Percentiles rank a stretch among this genome's conserved stretches.
These are phyloP conservation scores for Stratiolaelaps scimitus DNA, from an alignment of 1,140 invertebrate genomes.

Conservation along the genomic window DNA sequence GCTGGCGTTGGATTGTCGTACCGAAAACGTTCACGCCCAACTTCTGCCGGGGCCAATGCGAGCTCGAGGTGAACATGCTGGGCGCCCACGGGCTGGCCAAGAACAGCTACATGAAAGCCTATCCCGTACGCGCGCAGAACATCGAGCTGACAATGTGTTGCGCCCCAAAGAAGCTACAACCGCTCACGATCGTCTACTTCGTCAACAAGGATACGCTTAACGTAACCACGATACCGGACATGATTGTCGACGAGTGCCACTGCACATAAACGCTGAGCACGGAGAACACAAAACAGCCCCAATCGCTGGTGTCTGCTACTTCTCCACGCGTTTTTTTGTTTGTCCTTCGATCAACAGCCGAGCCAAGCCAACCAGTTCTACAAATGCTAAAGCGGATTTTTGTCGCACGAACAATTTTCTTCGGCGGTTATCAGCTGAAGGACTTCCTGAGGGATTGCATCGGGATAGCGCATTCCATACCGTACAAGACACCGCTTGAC, in stretches of 20 bases:
- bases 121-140: neutral
- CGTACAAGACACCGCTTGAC: no score
- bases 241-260: conserved; percentile 25
- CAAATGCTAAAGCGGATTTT: no score
- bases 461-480: no score
- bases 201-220: conserved; percentile 10
- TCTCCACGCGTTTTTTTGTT: no score
- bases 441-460: no score
- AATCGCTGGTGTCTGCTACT: no score
- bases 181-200: conserved; percentile 5
- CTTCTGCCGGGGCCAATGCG: conserved; percentile 5
- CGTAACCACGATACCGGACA: neutral
- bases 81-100: neutral
- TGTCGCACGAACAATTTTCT: no score
- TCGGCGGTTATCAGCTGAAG: no score
- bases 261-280: neutral
- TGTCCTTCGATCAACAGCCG: no score
- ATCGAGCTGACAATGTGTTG: conserved; percentile 24
- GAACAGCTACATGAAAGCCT: conserved; percentile 20
- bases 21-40: conserved; percentile 17
- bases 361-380: no score
- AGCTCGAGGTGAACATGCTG: conserved; percentile 14
- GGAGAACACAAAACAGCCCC: no score
- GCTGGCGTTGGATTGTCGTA: conserved; percentile 20
- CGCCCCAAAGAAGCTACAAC: neutral